Conservation (phyloP, 2,113 vertebrate genomes). For the Hemicordylus capensis region DNA sequence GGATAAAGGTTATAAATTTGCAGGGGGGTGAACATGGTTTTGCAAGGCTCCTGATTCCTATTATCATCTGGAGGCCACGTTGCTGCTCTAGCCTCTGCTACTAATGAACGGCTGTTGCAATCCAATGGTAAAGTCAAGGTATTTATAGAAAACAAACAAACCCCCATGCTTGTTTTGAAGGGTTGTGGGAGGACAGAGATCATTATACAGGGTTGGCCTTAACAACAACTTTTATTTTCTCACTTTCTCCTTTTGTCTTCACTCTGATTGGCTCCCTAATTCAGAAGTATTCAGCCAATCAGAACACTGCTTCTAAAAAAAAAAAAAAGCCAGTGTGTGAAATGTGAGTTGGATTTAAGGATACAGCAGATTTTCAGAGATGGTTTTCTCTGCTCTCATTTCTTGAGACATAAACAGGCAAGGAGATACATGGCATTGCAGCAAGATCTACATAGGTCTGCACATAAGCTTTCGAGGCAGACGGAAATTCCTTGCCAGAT, state of each 20-base stretch:
- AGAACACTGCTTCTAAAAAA: neutral
- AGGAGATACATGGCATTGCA: neutral
- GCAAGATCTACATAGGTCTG: too few relatives aligned
- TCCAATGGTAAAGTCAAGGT: conserved; percentile 10
- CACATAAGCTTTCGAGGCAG: neutral
- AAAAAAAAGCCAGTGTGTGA: neutral
- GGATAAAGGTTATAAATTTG: rapidly evolving
- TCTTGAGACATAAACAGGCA: neutral
- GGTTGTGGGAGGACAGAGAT: neutral
- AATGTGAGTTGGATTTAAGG: neutral
- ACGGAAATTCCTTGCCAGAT: neutral
- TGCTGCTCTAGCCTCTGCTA: conserved; percentile 11
- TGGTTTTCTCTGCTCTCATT: neutral
- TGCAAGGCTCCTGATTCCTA: neutral
- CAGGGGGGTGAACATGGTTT: neutral
- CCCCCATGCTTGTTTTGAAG: neutral
- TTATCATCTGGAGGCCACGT: conserved; percentile 21
- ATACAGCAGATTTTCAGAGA: neutral
- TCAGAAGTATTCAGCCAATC: rapidly evolving
- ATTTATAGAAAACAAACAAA: conserved; percentile 61
- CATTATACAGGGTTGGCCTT: neutral
- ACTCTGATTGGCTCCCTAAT: neutral
- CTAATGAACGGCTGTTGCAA: conserved; percentile 53
- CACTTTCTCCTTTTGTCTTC: neutral
- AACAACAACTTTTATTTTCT: neutral